Evolutionary conservation across 2,888 invertebrate genomes (phyloP).

Genomic region (Erebia palarica): DNA sequence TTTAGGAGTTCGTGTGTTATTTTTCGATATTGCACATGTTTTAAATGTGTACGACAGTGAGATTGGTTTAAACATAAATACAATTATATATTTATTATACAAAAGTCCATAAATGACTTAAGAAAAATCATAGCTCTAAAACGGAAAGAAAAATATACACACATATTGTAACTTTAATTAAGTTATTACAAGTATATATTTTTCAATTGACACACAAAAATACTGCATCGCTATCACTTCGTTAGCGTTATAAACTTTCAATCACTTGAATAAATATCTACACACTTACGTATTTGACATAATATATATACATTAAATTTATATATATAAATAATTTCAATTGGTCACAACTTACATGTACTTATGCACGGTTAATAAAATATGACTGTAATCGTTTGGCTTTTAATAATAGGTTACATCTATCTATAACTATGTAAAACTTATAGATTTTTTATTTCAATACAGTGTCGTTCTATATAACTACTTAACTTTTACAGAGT

Average conservation of each 20-base stretch:
- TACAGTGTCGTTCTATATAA: too few relatives aligned
- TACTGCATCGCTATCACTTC: not conserved
- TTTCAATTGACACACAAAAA: not conserved
- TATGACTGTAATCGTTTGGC: not conserved
- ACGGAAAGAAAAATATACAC: not conserved
- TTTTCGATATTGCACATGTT: constrained; percentile 4
- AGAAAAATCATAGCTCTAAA: not conserved
- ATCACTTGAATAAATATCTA: constrained; percentile 7
- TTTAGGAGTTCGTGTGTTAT: not conserved
- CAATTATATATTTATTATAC: not conserved
- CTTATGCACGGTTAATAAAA: not conserved
- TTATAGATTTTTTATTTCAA: too few relatives aligned
- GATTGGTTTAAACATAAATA: not conserved
- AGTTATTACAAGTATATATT: too few relatives aligned
- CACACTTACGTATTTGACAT: not conserved
- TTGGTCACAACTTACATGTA: not conserved
- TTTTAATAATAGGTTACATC: not conserved
- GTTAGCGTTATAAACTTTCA: not conserved
- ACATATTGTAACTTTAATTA: not conserved
- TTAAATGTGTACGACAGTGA: not conserved
- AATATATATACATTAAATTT: not conserved
- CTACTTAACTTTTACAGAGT: too few relatives aligned
- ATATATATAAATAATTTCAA: not conserved
- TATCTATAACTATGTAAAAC: too few relatives aligned
- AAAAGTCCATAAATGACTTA: not conserved